phyloP scores from a whole-genome alignment of 2,113 vertebrate genomes.

The Rissa tridactyla region DNA sequence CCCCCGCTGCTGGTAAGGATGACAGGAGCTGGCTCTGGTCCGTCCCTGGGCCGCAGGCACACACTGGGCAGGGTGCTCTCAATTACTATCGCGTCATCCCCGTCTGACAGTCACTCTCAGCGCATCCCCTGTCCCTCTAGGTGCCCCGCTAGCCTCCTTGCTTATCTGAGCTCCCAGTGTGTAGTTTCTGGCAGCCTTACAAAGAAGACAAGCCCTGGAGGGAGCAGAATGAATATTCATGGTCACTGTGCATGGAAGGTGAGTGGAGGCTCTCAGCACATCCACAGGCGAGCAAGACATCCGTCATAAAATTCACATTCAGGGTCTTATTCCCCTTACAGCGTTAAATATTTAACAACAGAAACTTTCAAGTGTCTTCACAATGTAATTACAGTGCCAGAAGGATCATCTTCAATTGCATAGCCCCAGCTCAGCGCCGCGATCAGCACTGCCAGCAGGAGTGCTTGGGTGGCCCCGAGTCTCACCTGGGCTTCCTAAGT shows the following conservation, averaged over 20 bases:
- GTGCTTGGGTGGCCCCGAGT: background rate
- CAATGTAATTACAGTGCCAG: background rate
- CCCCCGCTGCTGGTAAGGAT: background rate
- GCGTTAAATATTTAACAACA: constrained; percentile 46
- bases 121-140: background rate
- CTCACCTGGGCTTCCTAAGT: background rate
- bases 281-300: background rate
- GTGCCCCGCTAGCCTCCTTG: background rate
- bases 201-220: background rate
- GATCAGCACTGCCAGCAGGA: background rate
- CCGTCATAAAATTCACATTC: constrained; percentile 19
- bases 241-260: background rate
- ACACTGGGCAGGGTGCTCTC: background rate
- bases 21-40: background rate
- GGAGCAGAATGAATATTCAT: constrained; percentile 13
- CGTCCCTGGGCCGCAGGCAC: background rate
- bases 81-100: background rate
- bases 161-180: background rate
- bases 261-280: background rate
- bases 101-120: background rate
- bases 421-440: rapidly evolving
- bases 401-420: background rate
- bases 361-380: background rate
- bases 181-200: background rate
- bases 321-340: background rate